Conservation (phyloP, 2,113 vertebrate species). For the Uria aalge region DNA sequence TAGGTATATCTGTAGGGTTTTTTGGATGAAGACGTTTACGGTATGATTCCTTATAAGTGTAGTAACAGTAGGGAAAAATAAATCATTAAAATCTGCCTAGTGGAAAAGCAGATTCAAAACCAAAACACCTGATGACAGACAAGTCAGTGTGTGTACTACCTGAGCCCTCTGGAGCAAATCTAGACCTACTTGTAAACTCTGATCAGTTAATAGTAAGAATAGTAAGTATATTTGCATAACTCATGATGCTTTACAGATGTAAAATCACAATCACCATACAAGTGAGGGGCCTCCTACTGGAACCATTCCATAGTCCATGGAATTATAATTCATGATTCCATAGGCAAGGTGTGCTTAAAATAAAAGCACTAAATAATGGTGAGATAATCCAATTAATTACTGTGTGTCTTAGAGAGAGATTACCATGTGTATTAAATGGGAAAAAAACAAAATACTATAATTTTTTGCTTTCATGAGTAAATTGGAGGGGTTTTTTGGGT, state of each 20-base stretch:
- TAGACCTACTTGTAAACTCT: not conserved
- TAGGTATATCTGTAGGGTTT: not conserved
- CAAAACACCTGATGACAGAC: not conserved
- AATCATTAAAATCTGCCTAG: not conserved
- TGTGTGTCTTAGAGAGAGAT: not conserved
- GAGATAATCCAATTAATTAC: not conserved
- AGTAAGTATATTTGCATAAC: not conserved
- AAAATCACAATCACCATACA: not conserved
- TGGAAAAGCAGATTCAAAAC: not conserved
- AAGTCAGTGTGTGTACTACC: not conserved
- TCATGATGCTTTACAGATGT: not conserved
- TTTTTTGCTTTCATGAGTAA: not conserved
- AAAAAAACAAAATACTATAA: not conserved
- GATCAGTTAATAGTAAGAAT: not conserved
- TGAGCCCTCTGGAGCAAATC: not conserved
- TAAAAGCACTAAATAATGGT: not conserved
- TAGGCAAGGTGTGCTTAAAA: not conserved
- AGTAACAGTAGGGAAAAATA: not conserved
- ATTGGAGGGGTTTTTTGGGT: not conserved
- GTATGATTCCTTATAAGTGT: not conserved
- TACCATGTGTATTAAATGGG: not conserved
- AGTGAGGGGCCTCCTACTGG: not conserved
- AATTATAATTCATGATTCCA: not conserved
- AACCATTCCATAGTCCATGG: not conserved
- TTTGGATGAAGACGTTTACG: not conserved